A percentile compares a stretch with the other conserved stretches of the same genome.
phyloP scores from a whole-genome alignment of 2,797 vertebrate species.

The Enteromius viviparus region DNA sequence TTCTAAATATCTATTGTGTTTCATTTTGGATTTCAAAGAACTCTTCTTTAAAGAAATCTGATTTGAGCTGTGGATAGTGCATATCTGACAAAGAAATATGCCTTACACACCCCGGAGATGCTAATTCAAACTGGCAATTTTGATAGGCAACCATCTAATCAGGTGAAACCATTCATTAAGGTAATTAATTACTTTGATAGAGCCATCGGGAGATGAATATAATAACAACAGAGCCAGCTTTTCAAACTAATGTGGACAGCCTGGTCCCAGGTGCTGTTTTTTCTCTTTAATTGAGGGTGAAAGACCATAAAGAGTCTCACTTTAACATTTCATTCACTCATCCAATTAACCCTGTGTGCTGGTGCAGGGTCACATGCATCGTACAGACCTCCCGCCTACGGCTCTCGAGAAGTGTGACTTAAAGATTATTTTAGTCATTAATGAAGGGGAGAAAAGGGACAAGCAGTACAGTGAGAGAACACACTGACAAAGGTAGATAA shows the following conservation, averaged over 20 bases:
- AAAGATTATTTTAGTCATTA: conserved; percentile 74
- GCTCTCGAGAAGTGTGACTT: conserved; percentile 66
- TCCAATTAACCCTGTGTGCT: conserved; percentile 76
- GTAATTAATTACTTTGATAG: conserved; percentile 64
- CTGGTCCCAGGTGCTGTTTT: conserved; percentile 57
- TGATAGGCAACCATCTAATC: conserved; percentile 61
- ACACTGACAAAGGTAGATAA: conserved; percentile 7
- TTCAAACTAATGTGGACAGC: conserved; percentile 47
- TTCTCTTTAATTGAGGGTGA: conserved; percentile 60
- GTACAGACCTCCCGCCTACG: conserved; percentile 37
- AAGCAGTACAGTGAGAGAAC: not conserved
- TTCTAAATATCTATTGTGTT: not conserved
- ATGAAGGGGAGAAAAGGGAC: conserved; percentile 37
- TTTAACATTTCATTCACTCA: conserved; percentile 80
- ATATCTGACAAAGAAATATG: conserved; percentile 37
- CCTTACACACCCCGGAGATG: conserved; percentile 21
- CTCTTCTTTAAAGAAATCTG: not conserved
- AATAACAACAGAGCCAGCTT: conserved; percentile 56
- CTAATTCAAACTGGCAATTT: conserved; percentile 58
- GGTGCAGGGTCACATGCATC: conserved; percentile 34
- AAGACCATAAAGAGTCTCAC: conserved; percentile 84
- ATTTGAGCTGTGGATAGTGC: conserved; percentile 20
- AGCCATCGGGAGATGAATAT: conserved; percentile 51
- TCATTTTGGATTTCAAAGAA: not conserved
- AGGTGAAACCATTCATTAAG: conserved; percentile 62